These are phyloP conservation scores for Pristionchus mayeri DNA, from an alignment of 2,888 invertebrate species.

Conservation along the genomic window DNA sequence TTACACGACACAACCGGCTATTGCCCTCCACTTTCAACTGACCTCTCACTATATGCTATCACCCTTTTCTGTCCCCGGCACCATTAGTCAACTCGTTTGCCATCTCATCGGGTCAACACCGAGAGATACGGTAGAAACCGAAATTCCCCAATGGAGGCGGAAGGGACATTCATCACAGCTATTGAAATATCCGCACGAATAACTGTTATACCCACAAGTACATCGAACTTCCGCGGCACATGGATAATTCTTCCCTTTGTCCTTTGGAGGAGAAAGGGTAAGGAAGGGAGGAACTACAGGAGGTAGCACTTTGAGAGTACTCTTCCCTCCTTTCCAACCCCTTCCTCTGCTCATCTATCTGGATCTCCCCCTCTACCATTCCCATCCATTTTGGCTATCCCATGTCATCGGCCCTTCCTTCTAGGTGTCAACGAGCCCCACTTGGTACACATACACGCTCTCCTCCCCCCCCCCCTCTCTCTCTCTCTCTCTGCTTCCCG, in stretches of 20 bases:
- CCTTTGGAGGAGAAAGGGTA: slow-evolving; percentile 15
- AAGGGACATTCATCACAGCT: background rate
- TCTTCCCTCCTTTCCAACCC: background rate
- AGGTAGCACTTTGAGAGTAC: slow-evolving; percentile 9
- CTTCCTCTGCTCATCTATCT: background rate
- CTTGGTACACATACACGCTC: background rate
- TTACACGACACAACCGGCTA: background rate
- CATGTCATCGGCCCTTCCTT: background rate
- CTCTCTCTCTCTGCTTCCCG: too few relatives aligned
- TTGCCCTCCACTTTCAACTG: slow-evolving; percentile 23
- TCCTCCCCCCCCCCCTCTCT: background rate
- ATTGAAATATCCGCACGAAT: background rate
- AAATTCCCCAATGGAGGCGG: background rate
- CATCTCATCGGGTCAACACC: background rate
- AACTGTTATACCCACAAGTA: slow-evolving; percentile 18
- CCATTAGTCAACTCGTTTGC: slow-evolving; percentile 36
- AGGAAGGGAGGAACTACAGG: slow-evolving; percentile 32
- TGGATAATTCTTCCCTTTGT: slow-evolving; percentile 18
- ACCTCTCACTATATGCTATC: slow-evolving; percentile 25
- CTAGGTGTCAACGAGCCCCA: slow-evolving; percentile 17
- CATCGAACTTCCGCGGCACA: slow-evolving; percentile 4
- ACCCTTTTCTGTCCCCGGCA: background rate
- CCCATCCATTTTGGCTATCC: background rate
- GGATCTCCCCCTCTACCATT: background rate
- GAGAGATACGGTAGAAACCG: background rate